Conservation (phyloP, 2,888 invertebrate genomes). For the Tiliacea citrago region DNA sequence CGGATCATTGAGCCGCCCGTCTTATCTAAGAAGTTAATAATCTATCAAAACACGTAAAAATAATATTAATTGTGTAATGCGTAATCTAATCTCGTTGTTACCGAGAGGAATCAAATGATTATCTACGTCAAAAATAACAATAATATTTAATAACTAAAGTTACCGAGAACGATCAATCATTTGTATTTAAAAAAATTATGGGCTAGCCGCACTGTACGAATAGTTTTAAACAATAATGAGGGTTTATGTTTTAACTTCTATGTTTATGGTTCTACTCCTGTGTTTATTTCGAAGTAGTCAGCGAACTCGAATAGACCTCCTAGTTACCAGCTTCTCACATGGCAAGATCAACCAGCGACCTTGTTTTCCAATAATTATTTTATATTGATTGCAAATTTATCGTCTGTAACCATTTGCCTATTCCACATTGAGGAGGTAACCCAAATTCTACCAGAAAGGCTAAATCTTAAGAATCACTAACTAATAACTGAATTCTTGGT, state of each 20-base stretch:
- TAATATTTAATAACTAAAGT: constrained; percentile 15
- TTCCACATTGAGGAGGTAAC: constrained; percentile 4
- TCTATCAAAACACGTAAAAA: constrained; percentile 2
- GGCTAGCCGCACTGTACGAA: not conserved
- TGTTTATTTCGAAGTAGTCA: not conserved
- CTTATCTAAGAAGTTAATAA: not conserved
- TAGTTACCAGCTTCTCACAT: not conserved
- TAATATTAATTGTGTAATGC: constrained; percentile 23
- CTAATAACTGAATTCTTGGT: too few species aligned
- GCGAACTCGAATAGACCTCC: not conserved
- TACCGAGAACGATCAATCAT: constrained; percentile 11
- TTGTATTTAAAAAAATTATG: not conserved
- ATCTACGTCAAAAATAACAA: not conserved
- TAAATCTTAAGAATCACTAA: too few species aligned
- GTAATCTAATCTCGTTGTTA: constrained; percentile 20
- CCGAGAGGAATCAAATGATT: constrained; percentile 21
- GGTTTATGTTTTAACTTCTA: not conserved
- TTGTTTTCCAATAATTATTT: not conserved
- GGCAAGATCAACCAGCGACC: not conserved
- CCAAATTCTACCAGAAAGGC: not conserved
- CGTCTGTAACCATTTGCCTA: not conserved
- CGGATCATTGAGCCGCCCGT: not conserved
- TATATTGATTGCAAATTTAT: not conserved
- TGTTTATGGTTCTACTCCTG: not conserved
- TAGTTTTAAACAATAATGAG: not conserved